Evolutionary conservation across 2,113 vertebrate species (phyloP), one percentile per base, ranked within the genome.

Genomic region (Amblyopsis rosae): DNA sequence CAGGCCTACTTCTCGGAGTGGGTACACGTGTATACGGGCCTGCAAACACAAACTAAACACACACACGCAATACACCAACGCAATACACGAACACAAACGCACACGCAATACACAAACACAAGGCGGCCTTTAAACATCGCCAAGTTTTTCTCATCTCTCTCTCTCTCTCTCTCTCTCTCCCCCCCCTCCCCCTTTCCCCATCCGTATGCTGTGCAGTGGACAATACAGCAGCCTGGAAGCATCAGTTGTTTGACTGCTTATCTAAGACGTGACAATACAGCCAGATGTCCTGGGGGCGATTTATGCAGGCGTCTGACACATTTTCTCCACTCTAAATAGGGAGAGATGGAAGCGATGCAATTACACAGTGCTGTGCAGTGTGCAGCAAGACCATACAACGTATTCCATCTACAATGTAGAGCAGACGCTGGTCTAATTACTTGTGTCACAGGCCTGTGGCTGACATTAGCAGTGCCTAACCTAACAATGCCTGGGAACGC

Each of bases 231-330:
- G 54, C 51, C 73, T 54, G 33, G 11, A 3, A 50, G 57, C 71
- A 76, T 71, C 64, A 59, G 71, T 78, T 81, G 32, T 76, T 32
- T 17, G 45, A 17, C 69, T 76, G 80, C 67, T 80, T 73, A 87
- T 89, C 76, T 79, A 19, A 54, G 57, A 70, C 70, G 72, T 77
- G 51, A 84, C 81, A 82, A 85, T 72, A n/a, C 71, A 77, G 65
- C 77, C 81, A 82, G 75, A 81, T 85, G 75, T 86, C 69, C 67
- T 33, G 68, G 46, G 11, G 46, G 11, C 4, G 51, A 81, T 80
- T 73, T 63, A 62, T 76, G 74, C 51, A 72, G 82, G 72, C 47
- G 41, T 73, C 48, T 73, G 60, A 82, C 65, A 59, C 71, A 79
- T 76, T 86, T 62, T 49, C 75, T 59, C 53, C 71, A 64, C 35